Conservation (phyloP, 2,113 vertebrate species). For the Dasyornis broadbenti region DNA sequence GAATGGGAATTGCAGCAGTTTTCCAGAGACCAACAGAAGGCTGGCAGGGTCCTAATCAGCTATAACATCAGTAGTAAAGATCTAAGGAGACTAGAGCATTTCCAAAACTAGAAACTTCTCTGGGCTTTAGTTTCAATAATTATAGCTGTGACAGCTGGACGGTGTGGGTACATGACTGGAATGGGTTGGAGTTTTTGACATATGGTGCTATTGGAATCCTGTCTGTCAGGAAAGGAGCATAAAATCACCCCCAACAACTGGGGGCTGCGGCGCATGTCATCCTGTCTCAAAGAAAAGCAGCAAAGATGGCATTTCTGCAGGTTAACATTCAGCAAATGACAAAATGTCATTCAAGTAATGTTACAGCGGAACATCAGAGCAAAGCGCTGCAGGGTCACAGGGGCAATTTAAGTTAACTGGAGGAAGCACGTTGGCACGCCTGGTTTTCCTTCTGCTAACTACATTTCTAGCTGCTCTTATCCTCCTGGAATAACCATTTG, state of each 20-base stretch:
- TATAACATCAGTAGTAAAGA: conserved; percentile 76
- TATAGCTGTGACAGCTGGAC: conserved; percentile 73
- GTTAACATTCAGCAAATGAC: conserved; percentile 27
- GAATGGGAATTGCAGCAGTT: conserved; percentile 74
- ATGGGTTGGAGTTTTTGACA: conserved; percentile 68
- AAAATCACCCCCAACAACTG: conserved; percentile 45
- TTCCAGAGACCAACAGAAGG: conserved; percentile 79
- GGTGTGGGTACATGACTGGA: conserved; percentile 68
- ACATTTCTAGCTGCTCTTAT: not conserved
- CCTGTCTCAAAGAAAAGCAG: conserved; percentile 7
- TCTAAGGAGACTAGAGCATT: conserved; percentile 74
- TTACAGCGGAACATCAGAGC: not conserved
- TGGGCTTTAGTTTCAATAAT: conserved; percentile 64
- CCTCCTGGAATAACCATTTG: not conserved
- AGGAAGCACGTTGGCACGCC: not conserved
- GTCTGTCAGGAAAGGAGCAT: conserved; percentile 53
- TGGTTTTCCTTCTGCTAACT: not conserved
- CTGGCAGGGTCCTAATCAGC: conserved; percentile 75
- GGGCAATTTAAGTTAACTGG: conserved; percentile 4
- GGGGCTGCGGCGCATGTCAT: not conserved
- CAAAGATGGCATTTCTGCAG: conserved; percentile 18
- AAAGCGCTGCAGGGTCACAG: not conserved
- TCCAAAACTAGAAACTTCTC: conserved; percentile 63
- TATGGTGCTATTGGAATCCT: conserved; percentile 62
- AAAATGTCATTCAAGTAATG: conserved; percentile 1